phyloP scores from a whole-genome alignment of 1,140 invertebrate species.

The Drosophila littoralis region DNA sequence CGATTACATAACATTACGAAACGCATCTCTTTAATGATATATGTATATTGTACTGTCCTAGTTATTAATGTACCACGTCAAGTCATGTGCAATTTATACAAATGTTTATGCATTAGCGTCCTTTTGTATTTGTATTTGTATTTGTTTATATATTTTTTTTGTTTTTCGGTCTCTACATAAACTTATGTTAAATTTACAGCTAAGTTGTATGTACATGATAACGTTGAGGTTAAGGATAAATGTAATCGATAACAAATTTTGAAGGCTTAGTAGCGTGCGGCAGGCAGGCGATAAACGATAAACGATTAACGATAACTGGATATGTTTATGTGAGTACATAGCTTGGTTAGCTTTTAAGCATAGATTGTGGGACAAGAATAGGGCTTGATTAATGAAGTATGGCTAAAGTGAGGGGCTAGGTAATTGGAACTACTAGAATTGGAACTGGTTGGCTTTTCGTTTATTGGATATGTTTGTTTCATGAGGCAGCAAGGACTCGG shows the following conservation, averaged over 20 bases:
- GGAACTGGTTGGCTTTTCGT: constrained; percentile 25
- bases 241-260: constrained; percentile 16
- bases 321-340: constrained; percentile 1
- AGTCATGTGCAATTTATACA: constrained; percentile 71
- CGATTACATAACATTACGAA: constrained; percentile 5
- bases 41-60: constrained; percentile 50
- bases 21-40: constrained; percentile 19
- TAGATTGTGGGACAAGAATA: constrained; percentile 6
- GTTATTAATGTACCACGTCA: constrained; percentile 38
- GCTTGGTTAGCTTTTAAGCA: background rate
- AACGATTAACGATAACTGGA: constrained; percentile 7
- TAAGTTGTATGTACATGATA: constrained; percentile 53
- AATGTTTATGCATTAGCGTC: constrained; percentile 12
- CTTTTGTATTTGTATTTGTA: too few relatives aligned
- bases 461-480: constrained; percentile 27
- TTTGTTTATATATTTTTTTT: constrained; percentile 5
- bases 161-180: constrained; percentile 13
- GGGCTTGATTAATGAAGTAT: background rate
- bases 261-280: background rate
- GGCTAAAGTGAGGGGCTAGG: background rate
- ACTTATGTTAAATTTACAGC: constrained; percentile 36
- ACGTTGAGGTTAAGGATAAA: constrained; percentile 1
- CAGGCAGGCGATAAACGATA: background rate
- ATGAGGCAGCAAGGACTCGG: constrained; percentile 54
- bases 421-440: background rate